Conservation (phyloP, 1,140 invertebrate genomes). For the Formica selysi region DNA sequence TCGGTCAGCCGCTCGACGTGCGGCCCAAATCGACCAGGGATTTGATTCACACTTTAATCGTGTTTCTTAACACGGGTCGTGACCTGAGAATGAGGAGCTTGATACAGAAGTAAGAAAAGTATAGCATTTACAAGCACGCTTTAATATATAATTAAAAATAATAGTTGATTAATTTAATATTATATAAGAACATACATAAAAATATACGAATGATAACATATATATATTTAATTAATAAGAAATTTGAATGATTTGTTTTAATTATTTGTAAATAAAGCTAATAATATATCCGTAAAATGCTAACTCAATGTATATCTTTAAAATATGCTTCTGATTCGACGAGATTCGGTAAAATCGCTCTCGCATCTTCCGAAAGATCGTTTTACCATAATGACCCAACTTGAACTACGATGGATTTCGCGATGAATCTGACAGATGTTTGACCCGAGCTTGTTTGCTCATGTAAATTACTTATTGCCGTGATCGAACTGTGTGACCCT, state of each 20-base stretch:
- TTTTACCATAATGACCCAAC: background rate
- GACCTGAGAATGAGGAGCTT: conserved; percentile 7
- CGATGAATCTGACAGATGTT: background rate
- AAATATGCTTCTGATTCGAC: background rate
- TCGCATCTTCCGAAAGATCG: background rate
- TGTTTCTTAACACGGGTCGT: conserved; percentile 29
- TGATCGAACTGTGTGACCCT: conserved; percentile 34
- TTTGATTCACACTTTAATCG: conserved; percentile 48
- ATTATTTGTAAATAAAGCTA: background rate
- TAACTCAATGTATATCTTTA: background rate
- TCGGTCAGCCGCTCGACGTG: conserved; percentile 7
- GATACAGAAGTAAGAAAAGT: background rate
- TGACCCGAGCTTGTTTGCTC: conserved; percentile 14
- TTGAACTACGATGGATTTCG: conserved; percentile 14
- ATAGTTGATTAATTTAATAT: background rate
- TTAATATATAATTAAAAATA: conserved; percentile 21
- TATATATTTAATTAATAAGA: background rate
- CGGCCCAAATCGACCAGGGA: conserved; percentile 10
- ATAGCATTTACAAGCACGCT: background rate
- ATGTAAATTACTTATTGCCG: conserved; percentile 55
- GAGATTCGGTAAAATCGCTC: background rate
- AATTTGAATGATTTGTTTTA: background rate
- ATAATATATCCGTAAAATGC: background rate
- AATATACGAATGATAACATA: background rate
- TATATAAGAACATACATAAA: too few relatives aligned